A percentile compares a stretch with the other conserved stretches of the same genome.
Evolutionary conservation across 1,140 invertebrate species (phyloP).

Genomic region (Drosophila jambulina): DNA sequence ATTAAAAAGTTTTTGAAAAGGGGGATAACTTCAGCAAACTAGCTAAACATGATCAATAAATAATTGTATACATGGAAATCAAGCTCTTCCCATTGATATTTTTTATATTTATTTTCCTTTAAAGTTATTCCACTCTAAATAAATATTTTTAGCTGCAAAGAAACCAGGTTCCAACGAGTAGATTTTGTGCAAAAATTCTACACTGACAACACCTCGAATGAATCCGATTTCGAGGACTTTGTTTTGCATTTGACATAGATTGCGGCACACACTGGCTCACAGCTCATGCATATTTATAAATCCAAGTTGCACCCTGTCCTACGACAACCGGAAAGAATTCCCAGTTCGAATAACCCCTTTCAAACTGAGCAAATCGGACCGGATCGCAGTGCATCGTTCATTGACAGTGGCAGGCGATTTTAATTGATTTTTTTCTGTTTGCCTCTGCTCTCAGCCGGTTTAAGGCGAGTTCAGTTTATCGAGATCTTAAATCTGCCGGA

Average conservation of each 20-base stretch:
- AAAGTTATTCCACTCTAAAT: not conserved
- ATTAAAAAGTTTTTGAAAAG: too few species aligned
- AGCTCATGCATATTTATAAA: constrained; percentile 44
- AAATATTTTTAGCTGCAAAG: constrained; percentile 1
- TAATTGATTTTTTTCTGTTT: constrained; percentile 32
- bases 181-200: constrained; percentile 7
- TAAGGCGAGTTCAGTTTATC: constrained; percentile 53
- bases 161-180: not conserved
- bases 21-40: too few species aligned
- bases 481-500: constrained; percentile 29
- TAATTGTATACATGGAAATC: not conserved
- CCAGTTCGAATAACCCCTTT: constrained; percentile 14
- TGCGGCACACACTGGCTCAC: constrained; percentile 18
- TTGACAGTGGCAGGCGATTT: constrained; percentile 31
- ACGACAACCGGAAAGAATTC: constrained; percentile 44
- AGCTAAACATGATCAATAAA: not conserved
- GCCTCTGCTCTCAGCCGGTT: constrained; percentile 41
- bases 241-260: constrained; percentile 71
- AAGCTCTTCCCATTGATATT: not conserved
- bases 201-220: constrained; percentile 13
- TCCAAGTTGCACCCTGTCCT: constrained; percentile 26
- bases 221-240: constrained; percentile 11
- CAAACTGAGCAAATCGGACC: constrained; percentile 36
- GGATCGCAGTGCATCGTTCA: constrained; percentile 15
- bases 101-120: too few species aligned